A percentile compares a stretch with the other conserved stretches of the same genome.
phyloP scores from a whole-genome alignment of 2,888 invertebrate species.

The Agapostemon virescens region DNA sequence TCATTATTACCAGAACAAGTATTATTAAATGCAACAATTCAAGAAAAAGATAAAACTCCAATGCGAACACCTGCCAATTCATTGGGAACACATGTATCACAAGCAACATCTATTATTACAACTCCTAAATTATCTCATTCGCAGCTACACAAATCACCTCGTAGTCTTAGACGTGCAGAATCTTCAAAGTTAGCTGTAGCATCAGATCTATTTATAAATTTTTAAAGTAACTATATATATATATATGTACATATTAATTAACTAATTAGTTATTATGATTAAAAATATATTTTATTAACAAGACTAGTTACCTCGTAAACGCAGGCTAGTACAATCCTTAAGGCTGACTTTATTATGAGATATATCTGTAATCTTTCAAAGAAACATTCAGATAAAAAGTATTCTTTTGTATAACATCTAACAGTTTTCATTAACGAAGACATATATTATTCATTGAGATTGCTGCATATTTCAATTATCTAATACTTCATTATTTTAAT shows the following conservation, averaged over 20 bases:
- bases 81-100: constrained; percentile 66
- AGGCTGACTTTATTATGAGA: constrained; percentile 55
- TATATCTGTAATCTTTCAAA: constrained; percentile 59
- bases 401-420: background rate
- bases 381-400: background rate
- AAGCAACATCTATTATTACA: constrained; percentile 51
- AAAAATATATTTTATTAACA: too few species aligned
- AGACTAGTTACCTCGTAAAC: constrained; percentile 56
- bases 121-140: constrained; percentile 38
- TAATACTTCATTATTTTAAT: background rate
- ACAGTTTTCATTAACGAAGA: background rate
- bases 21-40: constrained; percentile 56
- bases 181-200: constrained; percentile 55
- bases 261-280: too few species aligned
- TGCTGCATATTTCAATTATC: background rate
- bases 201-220: constrained; percentile 55
- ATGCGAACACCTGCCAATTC: constrained; percentile 73
- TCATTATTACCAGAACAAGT: constrained; percentile 80
- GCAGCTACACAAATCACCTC: constrained; percentile 45
- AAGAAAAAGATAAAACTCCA: constrained; percentile 52
- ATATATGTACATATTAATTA: too few species aligned
- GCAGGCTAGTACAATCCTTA: constrained; percentile 41
- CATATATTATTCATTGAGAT: background rate
- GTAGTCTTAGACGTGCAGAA: constrained; percentile 51
- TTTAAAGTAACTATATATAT: constrained; percentile 51